Base-by-base conservation (phyloP, 2,797 vertebrate genomes). In the Heterohyrax brucei region DNA sequence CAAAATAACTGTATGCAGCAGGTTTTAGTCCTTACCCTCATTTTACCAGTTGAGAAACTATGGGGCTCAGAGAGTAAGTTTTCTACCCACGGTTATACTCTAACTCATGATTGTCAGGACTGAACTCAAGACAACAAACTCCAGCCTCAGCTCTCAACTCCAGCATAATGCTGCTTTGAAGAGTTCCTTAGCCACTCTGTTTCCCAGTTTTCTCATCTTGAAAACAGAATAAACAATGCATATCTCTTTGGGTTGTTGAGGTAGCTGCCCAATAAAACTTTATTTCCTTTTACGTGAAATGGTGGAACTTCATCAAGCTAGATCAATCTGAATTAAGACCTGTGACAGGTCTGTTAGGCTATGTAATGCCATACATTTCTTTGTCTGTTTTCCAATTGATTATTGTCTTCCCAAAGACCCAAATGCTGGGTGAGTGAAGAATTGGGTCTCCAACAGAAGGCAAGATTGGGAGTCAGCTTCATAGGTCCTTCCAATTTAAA, bases 171-270 rank as follows among this genome's bases (percentile, higher is more conserved):
- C 3, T 64, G n/a, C 7, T 77, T 87, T 33, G 48, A 21, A 81
- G 78, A 33, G 26, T 82, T 88, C 39, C 10, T 86, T 53, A 53
- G 59, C 28, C 53, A 81, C 24, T 68, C 68, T 87, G 21, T 19
- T 79, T 91, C 26, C 92, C 66, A 13, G 5, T 90, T 85, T 94
- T 62, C 44, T 89, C n/a, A 64, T 50, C 9, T 91, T 91, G 72
- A 91, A 87, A 92, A 66, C 4, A 22, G 39, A 80, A 85, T 7
- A 77, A 73, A 89, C 80, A 70, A 80, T 91, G 64, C 83, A 53
- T 88, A 61, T 14, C 7, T 26, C 24, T 48, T 12, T 18, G 12
- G 44, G 8, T 73, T 70, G 21, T 61, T 28, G n/a, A 61, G 18
- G 14, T 6, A 86, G 59, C 28, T 84, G 46, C 9, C 28, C 70